These are phyloP conservation scores for Brachirus orientalis DNA, from an alignment of 2,113 vertebrate species.

Conservation along the genomic window DNA sequence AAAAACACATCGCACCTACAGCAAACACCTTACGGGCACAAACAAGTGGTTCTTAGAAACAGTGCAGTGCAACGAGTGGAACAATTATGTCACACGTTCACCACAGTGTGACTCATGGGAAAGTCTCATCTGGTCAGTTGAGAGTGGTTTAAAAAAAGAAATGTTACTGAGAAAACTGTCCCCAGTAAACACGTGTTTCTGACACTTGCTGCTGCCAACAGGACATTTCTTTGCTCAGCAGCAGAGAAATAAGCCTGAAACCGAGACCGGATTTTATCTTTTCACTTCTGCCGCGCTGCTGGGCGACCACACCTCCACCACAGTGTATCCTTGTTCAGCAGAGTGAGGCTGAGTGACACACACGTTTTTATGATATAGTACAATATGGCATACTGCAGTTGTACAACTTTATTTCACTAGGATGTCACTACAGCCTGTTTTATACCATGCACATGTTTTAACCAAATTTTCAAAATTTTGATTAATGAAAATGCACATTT, in stretches of 20 bases:
- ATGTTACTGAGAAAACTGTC: conserved; percentile 44
- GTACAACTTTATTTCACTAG: background rate
- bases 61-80: background rate
- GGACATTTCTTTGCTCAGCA: background rate
- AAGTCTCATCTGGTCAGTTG: conserved; percentile 48
- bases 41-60: conserved; percentile 41
- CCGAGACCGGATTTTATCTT: conserved; percentile 32
- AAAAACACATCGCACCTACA: background rate
- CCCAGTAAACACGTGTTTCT: conserved; percentile 16
- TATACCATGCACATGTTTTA: too few species aligned
- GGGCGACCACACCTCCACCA: conserved; percentile 20
- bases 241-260: conserved; percentile 25
- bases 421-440: too few species aligned
- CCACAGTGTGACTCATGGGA: conserved; percentile 53
- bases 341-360: background rate
- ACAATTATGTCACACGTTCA: background rate
- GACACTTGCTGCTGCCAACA: conserved; percentile 22
- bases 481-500: too few species aligned
- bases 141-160: background rate
- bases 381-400: background rate
- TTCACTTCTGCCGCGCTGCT: conserved; percentile 52
- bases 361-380: background rate
- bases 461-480: too few species aligned
- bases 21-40: conserved; percentile 1
- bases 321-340: background rate